These are phyloP conservation scores for Cyprinodon diabolis DNA, from an alignment of 2,797 vertebrate species.

Conservation along the genomic window DNA sequence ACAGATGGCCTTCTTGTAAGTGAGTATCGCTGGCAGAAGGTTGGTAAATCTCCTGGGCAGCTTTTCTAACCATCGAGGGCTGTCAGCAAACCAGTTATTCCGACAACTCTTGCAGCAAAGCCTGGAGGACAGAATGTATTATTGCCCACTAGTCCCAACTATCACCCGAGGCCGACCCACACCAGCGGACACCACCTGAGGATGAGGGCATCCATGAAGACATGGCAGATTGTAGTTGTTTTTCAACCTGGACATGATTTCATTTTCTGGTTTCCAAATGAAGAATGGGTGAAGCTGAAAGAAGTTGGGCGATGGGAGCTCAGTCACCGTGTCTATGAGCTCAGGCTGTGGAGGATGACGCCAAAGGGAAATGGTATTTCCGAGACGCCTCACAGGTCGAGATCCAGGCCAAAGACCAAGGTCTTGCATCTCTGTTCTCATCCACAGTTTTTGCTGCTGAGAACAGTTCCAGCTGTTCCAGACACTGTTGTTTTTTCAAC, in stretches of 20 bases:
- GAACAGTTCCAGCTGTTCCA: not conserved
- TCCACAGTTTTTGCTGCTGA: not conserved
- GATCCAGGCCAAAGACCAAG: not conserved
- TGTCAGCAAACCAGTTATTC: too few species aligned
- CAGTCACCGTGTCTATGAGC: not conserved
- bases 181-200: not conserved
- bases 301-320: not conserved
- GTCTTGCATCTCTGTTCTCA: not conserved
- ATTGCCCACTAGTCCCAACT: too few species aligned
- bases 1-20: too few species aligned
- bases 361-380: not conserved
- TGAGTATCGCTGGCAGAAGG: too few species aligned
- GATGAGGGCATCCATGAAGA: accelerated
- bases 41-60: too few species aligned
- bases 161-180: not conserved
- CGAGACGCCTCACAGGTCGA: not conserved
- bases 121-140: too few species aligned
- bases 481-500: not conserved
- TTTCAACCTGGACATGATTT: not conserved
- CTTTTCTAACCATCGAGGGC: too few species aligned
- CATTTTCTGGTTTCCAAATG: not conserved
- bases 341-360: not conserved
- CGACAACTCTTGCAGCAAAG: too few species aligned
- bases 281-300: slow-evolving; percentile 15
- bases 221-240: not conserved